These are phyloP conservation scores for Phoxinus dragarum DNA, from an alignment of 2,797 vertebrate genomes.

Conservation along the genomic window DNA sequence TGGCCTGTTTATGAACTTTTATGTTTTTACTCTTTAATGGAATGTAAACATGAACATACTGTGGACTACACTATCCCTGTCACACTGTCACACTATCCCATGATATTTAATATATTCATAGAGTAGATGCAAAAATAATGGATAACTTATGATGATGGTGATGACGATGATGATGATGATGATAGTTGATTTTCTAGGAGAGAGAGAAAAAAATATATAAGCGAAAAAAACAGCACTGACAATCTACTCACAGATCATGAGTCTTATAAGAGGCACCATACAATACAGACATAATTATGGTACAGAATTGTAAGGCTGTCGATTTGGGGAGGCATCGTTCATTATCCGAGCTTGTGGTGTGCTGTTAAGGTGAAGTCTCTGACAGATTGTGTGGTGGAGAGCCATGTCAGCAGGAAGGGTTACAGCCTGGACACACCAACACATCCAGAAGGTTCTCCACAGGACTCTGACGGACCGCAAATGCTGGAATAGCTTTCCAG, in stretches of 20 bases:
- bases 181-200: background rate
- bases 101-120: background rate
- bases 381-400: conserved; percentile 67
- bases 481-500: conserved; percentile 82
- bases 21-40: conserved; percentile 8
- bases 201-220: background rate
- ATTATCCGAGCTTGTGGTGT: conserved; percentile 19
- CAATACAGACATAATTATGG: background rate
- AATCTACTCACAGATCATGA: background rate
- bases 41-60: background rate
- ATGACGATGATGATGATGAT: background rate
- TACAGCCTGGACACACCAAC: conserved; percentile 70
- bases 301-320: background rate
- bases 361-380: conserved; percentile 57
- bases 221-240: background rate
- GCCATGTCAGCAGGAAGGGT: conserved; percentile 66
- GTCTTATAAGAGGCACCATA: background rate
- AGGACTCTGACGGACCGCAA: conserved; percentile 75
- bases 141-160: background rate
- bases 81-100: background rate
- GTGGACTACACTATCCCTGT: background rate
- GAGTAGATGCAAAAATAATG: background rate
- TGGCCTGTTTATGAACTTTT: conserved; percentile 37
- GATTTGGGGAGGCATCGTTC: background rate
- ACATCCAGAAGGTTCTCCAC: conserved; percentile 81